phyloP scores from a whole-genome alignment of 1,140 invertebrate species.

The Maconellicoccus hirsutus region DNA sequence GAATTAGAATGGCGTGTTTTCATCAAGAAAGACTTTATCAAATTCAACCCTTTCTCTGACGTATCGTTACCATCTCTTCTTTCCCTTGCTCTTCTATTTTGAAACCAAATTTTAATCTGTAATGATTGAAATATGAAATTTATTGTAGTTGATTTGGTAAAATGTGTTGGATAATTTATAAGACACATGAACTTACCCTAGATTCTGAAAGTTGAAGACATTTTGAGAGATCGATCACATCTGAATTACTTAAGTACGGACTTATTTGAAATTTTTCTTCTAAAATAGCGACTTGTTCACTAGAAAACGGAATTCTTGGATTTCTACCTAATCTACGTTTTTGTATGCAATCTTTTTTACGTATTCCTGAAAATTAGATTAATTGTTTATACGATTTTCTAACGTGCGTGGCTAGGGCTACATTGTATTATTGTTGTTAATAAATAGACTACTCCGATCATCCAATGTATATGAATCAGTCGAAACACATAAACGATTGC shows the following conservation, averaged over 20 bases:
- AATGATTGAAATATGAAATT: constrained; percentile 29
- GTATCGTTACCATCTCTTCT: constrained; percentile 40
- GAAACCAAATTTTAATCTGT: constrained; percentile 75
- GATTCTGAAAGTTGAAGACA: constrained; percentile 46
- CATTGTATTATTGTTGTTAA: no score
- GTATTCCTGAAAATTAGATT: constrained; percentile 13
- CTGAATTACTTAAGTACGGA: constrained; percentile 47
- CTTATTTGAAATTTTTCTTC: constrained; percentile 46
- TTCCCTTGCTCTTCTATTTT: constrained; percentile 61
- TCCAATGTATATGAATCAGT: no score
- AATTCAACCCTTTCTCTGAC: background rate
- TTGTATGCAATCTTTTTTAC: constrained; percentile 25
- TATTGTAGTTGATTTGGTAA: background rate
- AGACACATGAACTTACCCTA: constrained; percentile 43
- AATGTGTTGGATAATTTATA: background rate
- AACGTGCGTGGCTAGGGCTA: no score
- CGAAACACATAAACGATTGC: no score
- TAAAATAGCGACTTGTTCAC: constrained; percentile 43
- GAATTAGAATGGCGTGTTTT: background rate
- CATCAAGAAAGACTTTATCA: background rate
- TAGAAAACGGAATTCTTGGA: constrained; percentile 50
- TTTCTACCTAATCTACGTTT: constrained; percentile 43
- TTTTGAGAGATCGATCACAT: constrained; percentile 44
- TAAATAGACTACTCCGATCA: no score
- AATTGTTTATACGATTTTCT: no score